phyloP scores from a whole-genome alignment of 2,888 invertebrate species.

The Phaedon cochleariae region DNA sequence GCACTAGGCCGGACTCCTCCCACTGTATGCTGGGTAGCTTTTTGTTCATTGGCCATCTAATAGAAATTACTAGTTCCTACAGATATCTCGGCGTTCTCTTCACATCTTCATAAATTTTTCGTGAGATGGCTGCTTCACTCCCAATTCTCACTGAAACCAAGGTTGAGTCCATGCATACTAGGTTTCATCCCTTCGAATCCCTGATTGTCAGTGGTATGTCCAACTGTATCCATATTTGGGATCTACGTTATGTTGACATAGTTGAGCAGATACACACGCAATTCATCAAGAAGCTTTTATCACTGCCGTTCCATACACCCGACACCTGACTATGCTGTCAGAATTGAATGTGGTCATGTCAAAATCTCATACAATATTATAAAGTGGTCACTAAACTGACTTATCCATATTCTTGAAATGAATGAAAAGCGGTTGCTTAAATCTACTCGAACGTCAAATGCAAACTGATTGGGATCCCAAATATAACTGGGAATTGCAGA shows the following conservation, averaged over 20 bases:
- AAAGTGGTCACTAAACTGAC: neutral
- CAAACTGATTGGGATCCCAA: too few species aligned
- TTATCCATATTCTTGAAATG: neutral
- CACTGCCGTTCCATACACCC: neutral
- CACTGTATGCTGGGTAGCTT: neutral
- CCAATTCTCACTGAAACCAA: neutral
- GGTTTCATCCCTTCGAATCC: neutral
- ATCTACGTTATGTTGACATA: neutral
- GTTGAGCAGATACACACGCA: neutral
- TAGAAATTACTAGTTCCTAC: neutral
- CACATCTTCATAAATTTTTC: neutral
- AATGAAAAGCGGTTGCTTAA: too few species aligned
- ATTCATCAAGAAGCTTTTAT: neutral
- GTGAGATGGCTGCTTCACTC: neutral
- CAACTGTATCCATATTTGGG: neutral
- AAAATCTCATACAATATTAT: neutral
- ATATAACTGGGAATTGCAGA: too few species aligned
- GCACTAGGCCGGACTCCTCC: too few species aligned
- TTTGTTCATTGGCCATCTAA: neutral
- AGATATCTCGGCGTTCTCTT: neutral
- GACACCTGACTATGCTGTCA: neutral
- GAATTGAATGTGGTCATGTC: neutral
- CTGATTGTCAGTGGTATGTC: neutral
- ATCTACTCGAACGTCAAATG: too few species aligned
- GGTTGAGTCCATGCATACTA: neutral